A percentile compares a stretch with the other conserved stretches of the same genome.
Conservation (phyloP, 1,140 invertebrate species). For the Trichonephila clavata region DNA sequence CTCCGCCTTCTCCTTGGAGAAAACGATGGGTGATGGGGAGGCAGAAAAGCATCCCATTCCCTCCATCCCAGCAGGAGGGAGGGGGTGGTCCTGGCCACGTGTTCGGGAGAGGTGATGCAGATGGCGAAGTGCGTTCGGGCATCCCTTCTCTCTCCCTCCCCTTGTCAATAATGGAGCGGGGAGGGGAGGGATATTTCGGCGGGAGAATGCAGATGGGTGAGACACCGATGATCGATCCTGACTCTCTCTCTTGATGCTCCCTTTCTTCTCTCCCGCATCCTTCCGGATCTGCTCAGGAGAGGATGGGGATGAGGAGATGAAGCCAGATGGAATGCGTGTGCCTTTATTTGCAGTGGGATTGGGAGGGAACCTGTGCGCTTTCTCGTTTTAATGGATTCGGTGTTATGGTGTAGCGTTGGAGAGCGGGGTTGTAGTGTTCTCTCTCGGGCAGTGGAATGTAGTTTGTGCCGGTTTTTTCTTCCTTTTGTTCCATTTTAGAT, state of each 20-base stretch:
- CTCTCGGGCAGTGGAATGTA: background rate
- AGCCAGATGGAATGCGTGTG: background rate
- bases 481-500: background rate
- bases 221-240: conserved; percentile 67
- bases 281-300: background rate
- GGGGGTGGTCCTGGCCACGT: conserved; percentile 40
- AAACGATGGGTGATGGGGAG: background rate
- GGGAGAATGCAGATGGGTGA: conserved; percentile 58
- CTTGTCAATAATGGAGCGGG: conserved; percentile 33
- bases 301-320: background rate
- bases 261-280: conserved; percentile 16
- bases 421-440: background rate
- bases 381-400: background rate
- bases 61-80: no score
- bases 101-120: conserved; percentile 55
- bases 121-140: conserved; percentile 27
- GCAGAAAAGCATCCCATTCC: background rate
- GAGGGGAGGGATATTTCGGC: background rate
- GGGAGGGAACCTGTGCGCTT: background rate
- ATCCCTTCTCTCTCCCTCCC: conserved; percentile 4
- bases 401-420: background rate
- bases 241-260: conserved; percentile 30
- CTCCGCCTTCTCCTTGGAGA: background rate
- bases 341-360: conserved; percentile 1
- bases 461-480: background rate